Conservation (phyloP, 1,140 invertebrate species). For the Leptestheria dahalacensis region DNA sequence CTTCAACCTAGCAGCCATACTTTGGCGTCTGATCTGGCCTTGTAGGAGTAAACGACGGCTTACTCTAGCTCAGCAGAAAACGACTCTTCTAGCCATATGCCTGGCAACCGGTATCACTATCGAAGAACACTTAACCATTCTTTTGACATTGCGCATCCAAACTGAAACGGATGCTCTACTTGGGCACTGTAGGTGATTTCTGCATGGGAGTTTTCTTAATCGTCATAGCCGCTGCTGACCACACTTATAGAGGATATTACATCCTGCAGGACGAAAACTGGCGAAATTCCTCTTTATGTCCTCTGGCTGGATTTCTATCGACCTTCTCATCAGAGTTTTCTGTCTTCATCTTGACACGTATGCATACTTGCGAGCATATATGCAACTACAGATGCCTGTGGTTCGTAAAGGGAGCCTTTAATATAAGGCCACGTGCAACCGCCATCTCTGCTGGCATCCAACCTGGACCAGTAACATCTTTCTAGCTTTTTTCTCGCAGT, state of each 20-base stretch:
- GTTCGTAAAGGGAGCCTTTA: too few species aligned
- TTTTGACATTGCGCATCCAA: too few species aligned
- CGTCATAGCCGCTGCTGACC: constrained; percentile 36
- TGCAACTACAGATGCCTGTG: too few species aligned
- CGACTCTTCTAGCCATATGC: too few species aligned
- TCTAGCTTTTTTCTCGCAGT: background rate
- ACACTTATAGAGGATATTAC: constrained; percentile 36
- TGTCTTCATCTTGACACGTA: constrained; percentile 40
- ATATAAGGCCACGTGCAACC: too few species aligned
- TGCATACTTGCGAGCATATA: too few species aligned
- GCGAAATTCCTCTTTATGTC: constrained; percentile 35
- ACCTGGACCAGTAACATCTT: too few species aligned
- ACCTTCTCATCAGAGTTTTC: constrained; percentile 49
- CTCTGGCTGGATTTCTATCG: constrained; percentile 43
- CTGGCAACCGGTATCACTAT: too few species aligned
- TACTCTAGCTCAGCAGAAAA: background rate
- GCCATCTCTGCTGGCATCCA: too few species aligned
- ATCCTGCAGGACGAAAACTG: constrained; percentile 34
- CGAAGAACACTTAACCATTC: too few species aligned
- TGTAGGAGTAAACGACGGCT: too few species aligned
- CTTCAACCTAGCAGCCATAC: constrained; percentile 45
- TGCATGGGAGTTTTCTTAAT: constrained; percentile 39
- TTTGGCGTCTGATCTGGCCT: constrained; percentile 34
- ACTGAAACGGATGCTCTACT: too few species aligned
- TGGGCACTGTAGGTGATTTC: constrained; percentile 37